Conservation (phyloP, 2,888 invertebrate species). For the Odontomyia ornata region DNA sequence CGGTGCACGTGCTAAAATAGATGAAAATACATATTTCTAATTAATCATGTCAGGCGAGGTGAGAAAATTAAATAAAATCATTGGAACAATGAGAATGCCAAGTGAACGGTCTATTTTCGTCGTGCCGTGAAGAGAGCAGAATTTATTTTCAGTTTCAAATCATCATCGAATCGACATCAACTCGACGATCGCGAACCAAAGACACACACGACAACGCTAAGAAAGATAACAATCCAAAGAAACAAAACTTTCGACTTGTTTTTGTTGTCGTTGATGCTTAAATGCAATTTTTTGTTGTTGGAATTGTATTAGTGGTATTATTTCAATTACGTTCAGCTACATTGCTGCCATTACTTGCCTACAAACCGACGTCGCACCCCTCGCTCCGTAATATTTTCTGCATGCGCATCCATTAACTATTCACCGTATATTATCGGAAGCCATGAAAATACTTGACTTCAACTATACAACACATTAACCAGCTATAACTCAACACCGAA, state of each 20-base stretch:
- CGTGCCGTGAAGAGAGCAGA: background rate
- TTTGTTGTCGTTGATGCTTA: background rate
- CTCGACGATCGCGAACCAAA: too few species aligned
- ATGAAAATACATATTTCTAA: background rate
- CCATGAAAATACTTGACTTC: constrained; percentile 40
- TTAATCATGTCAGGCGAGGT: background rate
- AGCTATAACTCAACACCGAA: background rate
- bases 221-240: constrained; percentile 24
- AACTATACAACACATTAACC: constrained; percentile 34
- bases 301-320: background rate
- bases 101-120: background rate
- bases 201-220: background rate
- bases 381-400: background rate
- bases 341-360: constrained; percentile 7
- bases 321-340: constrained; percentile 35
- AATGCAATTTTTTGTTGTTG: background rate
- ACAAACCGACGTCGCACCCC: background rate
- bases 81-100: background rate
- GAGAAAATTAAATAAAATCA: constrained; percentile 4
- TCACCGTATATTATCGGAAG: constrained; percentile 41
- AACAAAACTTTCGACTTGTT: constrained; percentile 20
- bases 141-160: constrained; percentile 11
- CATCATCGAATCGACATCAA: background rate
- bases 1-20: too few species aligned
- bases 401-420: constrained; percentile 1